These are phyloP conservation scores for Hetaerina americana DNA, from an alignment of 1,140 invertebrate genomes.

Conservation along the genomic window DNA sequence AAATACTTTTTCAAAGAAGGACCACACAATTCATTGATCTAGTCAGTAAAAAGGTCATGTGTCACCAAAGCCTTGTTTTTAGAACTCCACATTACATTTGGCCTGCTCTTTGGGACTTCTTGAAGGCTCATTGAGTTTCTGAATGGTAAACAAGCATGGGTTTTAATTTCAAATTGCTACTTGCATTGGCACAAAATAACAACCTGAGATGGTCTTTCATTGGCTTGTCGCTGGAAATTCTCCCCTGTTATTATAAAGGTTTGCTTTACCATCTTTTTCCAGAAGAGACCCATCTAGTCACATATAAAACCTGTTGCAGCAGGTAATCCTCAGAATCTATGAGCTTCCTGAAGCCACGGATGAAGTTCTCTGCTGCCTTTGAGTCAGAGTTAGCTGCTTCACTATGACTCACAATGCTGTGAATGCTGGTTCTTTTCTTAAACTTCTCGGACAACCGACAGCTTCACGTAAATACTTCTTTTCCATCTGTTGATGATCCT, in stretches of 20 bases:
- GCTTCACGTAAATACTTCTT: conserved; percentile 12
- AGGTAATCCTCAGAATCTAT: not conserved
- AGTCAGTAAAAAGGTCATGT: not conserved
- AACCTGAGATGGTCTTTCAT: conserved; percentile 10
- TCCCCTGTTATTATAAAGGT: not conserved
- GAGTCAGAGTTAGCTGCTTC: conserved; percentile 17
- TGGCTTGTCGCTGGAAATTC: not conserved
- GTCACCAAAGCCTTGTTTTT: not conserved
- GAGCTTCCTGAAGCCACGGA: not conserved
- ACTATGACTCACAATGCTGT: conserved; percentile 17
- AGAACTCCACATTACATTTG: not conserved
- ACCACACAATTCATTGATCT: conserved; percentile 14
- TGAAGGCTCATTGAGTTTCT: conserved; percentile 13
- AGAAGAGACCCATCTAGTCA: not conserved
- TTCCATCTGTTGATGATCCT: not conserved
- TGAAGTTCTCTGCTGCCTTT: not conserved
- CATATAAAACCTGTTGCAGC: not conserved
- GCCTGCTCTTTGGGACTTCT: not conserved
- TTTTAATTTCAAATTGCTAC: conserved; percentile 18
- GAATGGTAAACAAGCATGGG: conserved; percentile 19
- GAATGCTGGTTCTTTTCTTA: conserved; percentile 10
- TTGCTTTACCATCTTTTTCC: not conserved
- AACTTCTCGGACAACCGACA: conserved; percentile 16
- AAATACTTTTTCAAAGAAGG: conserved; percentile 24
- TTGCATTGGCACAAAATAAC: conserved; percentile 16